Evolutionary conservation across 2,797 vertebrate genomes (phyloP), one percentile per base, ranked within the genome.

Genomic region (Euphonia xanthogaster): DNA sequence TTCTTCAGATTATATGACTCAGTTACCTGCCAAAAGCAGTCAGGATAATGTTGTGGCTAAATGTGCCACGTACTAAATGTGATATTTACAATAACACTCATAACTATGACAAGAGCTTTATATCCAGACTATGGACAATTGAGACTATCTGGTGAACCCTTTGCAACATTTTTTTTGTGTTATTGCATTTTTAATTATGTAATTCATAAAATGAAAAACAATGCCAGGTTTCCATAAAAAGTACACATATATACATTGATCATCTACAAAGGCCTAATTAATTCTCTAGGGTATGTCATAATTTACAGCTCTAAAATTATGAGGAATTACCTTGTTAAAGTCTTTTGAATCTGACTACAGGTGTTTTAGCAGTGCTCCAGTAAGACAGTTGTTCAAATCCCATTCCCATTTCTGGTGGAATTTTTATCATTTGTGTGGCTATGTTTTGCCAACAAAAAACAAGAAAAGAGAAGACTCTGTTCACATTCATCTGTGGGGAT

Each of bases 361-460:
- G 94, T 96, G 82, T 93, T 88, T 76, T 74, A 95, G 39, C 82
- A 83, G 37, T 71, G 61, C 84, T 93, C 60, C 42, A 72, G 40
- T 85, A 85, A 67, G 48, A 91, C 54, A 73, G 78, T 93, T 91
- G 87, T 91, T 95, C 81, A 97, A 91, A 95, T 73, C 45, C 50
- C 40, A 71, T 93, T 92, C 82, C 68, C 39, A 48, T 95, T 95
- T 96, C 93, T 96, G 83, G 80, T 93, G 70, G 76, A 95, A 95
- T 92, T 96, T 95, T 93, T 95, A 78, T 96, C 60, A 84, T 92
- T 93, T 95, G 77, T 90, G 68, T 92, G 92, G 90, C 40, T 94
- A 79, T 97, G 94, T 96, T 97, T 96, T 97, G 96, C 92, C 97
- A 97, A 97, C 96, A 97, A 94, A 94, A 97, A 94, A 94, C 77